phyloP scores from a whole-genome alignment of 2,888 invertebrate genomes.

The Phyto melanocephala region DNA sequence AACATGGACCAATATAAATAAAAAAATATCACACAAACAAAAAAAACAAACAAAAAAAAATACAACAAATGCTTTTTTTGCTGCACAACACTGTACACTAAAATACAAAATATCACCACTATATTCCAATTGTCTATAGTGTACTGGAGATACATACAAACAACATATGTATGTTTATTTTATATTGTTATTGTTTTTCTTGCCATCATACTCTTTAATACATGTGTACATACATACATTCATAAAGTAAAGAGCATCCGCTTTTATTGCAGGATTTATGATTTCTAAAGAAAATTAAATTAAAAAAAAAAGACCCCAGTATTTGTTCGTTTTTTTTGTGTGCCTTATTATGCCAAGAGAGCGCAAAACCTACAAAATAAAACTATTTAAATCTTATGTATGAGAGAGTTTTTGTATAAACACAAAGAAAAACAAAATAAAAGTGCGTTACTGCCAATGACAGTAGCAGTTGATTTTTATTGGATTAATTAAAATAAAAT shows the following conservation, averaged over 20 bases:
- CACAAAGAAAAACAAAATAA: not conserved
- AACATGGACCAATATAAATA: constrained; percentile 23
- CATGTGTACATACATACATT: not conserved
- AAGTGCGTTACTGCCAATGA: not conserved
- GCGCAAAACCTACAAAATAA: not conserved
- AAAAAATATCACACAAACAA: not conserved
- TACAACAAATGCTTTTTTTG: constrained; percentile 30
- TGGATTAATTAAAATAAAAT: constrained; percentile 37
- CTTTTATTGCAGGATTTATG: constrained; percentile 61
- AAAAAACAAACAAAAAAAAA: constrained; percentile 1
- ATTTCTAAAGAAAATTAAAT: constrained; percentile 38
- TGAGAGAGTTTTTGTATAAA: not conserved
- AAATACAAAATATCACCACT: constrained; percentile 6
- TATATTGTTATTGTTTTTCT: constrained; percentile 6
- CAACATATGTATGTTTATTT: not conserved
- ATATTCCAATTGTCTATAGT: too few relatives aligned
- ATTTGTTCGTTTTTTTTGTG: not conserved
- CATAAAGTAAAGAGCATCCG: constrained; percentile 31
- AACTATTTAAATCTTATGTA: not conserved
- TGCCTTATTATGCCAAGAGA: not conserved
- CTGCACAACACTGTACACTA: constrained; percentile 6
- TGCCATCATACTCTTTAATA: not conserved
- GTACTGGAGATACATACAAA: too few relatives aligned
- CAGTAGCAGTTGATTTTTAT: constrained; percentile 37
- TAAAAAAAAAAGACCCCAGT: not conserved